Evolutionary conservation across 2,113 vertebrate genomes (phyloP).

Genomic region (Stigmatopora argus): DNA sequence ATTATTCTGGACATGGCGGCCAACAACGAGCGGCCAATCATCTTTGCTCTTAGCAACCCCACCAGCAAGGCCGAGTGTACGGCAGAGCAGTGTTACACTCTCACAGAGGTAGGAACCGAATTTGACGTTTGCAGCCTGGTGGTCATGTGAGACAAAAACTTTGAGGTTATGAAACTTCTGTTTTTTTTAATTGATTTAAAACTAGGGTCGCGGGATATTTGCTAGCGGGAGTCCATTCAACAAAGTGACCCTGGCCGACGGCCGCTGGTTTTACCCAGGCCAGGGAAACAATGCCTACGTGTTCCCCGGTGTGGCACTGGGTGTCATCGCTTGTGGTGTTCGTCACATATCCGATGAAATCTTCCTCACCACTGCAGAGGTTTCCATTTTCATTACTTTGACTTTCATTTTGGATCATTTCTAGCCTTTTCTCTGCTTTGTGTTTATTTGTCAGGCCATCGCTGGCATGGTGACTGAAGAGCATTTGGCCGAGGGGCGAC

Average conservation of each 20-base stretch:
- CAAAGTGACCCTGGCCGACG: constrained; percentile 82
- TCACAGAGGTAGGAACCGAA: constrained; percentile 76
- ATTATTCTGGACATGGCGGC: constrained; percentile 90
- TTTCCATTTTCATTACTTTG: constrained; percentile 28
- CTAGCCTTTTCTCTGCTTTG: neutral
- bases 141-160: neutral
- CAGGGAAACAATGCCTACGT: constrained; percentile 97
- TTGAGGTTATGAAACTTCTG: neutral
- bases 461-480: constrained; percentile 87
- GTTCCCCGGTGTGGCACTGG: constrained; percentile 92
- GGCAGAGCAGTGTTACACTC: constrained; percentile 88
- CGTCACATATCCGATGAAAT: constrained; percentile 90
- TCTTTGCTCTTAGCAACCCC: constrained; percentile 96
- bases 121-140: neutral
- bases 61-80: constrained; percentile 97
- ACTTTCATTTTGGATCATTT: neutral
- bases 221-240: constrained; percentile 92
- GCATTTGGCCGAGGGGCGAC: constrained; percentile 85
- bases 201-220: constrained; percentile 75
- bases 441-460: constrained; percentile 73
- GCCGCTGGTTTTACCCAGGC: constrained; percentile 87
- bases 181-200: neutral
- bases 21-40: constrained; percentile 86
- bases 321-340: constrained; percentile 82
- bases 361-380: constrained; percentile 94